Evolutionary conservation across 2,888 invertebrate species (phyloP).

Genomic region (Catocala nupta): DNA sequence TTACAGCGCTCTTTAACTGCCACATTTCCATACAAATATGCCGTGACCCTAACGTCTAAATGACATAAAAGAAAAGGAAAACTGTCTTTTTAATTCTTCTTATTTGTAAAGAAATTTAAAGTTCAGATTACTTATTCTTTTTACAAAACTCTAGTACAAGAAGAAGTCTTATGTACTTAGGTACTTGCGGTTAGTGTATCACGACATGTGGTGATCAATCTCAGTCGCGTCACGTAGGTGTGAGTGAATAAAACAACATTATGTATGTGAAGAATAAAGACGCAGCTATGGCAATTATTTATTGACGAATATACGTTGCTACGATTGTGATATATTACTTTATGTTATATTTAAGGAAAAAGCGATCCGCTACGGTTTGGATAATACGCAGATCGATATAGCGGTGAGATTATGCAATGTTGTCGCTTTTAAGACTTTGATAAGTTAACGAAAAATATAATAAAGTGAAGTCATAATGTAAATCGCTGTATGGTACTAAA

Average conservation of each 20-base stretch:
- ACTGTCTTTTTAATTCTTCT: conserved; percentile 34
- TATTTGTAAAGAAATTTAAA: conserved; percentile 10
- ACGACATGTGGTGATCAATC: conserved; percentile 46
- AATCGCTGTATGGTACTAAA: too few species aligned
- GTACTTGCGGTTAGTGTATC: conserved; percentile 34
- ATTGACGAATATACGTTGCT: conserved; percentile 31
- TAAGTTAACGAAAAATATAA: not conserved
- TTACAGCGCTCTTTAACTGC: conserved; percentile 39
- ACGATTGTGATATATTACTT: conserved; percentile 13
- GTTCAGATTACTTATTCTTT: not conserved
- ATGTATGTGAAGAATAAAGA: conserved; percentile 35
- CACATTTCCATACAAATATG: conserved; percentile 46
- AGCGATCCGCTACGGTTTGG: not conserved
- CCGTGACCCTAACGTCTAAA: conserved; percentile 30
- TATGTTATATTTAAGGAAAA: not conserved
- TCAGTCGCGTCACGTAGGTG: conserved; percentile 45
- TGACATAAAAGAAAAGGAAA: conserved; percentile 38
- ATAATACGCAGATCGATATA: not conserved
- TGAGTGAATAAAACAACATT: conserved; percentile 45
- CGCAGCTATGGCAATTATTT: conserved; percentile 34
- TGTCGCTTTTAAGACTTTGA: not conserved
- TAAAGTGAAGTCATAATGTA: too few species aligned
- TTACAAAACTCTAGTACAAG: conserved; percentile 12
- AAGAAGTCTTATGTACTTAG: conserved; percentile 13
- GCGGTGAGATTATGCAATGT: not conserved